A percentile compares a stretch with the other conserved stretches of the same genome.
Evolutionary conservation across 2,888 invertebrate species (phyloP).

Genomic region (Standfussiana lucernea): DNA sequence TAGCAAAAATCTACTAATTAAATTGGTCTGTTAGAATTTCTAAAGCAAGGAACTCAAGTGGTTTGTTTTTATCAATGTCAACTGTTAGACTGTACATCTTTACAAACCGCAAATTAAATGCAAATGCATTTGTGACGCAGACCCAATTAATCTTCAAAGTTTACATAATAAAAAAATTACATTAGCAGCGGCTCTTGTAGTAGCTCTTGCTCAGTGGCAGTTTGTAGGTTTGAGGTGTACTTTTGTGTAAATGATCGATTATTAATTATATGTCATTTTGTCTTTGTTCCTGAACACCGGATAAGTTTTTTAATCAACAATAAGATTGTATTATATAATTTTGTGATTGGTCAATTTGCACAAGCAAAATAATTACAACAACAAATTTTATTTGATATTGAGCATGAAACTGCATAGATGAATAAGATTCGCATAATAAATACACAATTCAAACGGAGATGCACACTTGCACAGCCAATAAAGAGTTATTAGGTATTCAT

Average conservation of each 20-base stretch:
- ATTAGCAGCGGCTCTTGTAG: constrained; percentile 15
- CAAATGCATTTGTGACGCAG: not conserved
- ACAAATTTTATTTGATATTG: not conserved
- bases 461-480: constrained; percentile 59
- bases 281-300: not conserved
- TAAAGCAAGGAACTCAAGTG: not conserved
- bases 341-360: not conserved
- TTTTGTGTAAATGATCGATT: not conserved
- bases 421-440: constrained; percentile 23
- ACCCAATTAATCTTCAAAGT: not conserved
- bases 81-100: not conserved
- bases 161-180: not conserved
- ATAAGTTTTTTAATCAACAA: not conserved
- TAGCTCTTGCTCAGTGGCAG: not conserved
- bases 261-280: not conserved
- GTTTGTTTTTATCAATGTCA: not conserved
- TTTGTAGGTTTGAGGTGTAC: not conserved
- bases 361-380: not conserved
- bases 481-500: constrained; percentile 52
- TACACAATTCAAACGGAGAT: constrained; percentile 34
- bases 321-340: not conserved
- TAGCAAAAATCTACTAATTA: not conserved
- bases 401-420: constrained; percentile 1
- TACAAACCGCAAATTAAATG: not conserved
- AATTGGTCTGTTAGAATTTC: not conserved